Percentiles rank a stretch among this genome's conserved stretches.
Conservation (phyloP, 2,888 invertebrate species). For the Drosophila yooni region DNA sequence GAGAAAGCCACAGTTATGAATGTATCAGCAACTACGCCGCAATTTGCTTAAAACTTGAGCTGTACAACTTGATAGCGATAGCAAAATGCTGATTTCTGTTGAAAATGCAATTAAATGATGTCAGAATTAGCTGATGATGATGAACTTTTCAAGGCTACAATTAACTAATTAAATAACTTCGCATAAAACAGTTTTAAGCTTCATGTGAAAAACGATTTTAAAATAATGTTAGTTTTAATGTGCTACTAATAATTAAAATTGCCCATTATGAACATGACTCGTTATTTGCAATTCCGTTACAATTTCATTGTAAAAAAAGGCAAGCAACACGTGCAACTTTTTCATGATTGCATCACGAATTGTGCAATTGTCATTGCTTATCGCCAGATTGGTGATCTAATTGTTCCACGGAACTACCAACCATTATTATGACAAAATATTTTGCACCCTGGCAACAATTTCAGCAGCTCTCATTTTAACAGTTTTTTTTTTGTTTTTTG, state of each 20-base stretch:
- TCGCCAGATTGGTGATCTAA: conserved; percentile 42
- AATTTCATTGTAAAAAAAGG: background rate
- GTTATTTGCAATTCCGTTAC: background rate
- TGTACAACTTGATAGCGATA: conserved; percentile 27
- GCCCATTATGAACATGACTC: background rate
- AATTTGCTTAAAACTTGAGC: conserved; percentile 32
- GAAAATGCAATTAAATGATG: conserved; percentile 40
- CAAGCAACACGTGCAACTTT: background rate
- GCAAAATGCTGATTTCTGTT: conserved; percentile 33
- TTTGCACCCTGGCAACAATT: conserved; percentile 24
- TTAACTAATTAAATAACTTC: background rate
- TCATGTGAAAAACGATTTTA: background rate
- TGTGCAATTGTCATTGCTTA: background rate
- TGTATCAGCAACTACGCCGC: conserved; percentile 25
- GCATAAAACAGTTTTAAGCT: background rate
- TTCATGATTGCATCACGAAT: conserved; percentile 6
- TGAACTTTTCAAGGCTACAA: background rate
- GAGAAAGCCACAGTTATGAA: conserved; percentile 21
- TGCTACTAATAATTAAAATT: background rate
- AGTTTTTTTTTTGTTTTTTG: background rate
- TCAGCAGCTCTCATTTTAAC: conserved; percentile 13
- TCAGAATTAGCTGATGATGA: conserved; percentile 10
- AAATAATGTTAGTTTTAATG: background rate
- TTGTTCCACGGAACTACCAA: conserved; percentile 29
- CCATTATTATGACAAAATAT: conserved; percentile 7